Evolutionary conservation across 2,888 invertebrate genomes (phyloP).

Genomic region (Aproaerema taeniolella): DNA sequence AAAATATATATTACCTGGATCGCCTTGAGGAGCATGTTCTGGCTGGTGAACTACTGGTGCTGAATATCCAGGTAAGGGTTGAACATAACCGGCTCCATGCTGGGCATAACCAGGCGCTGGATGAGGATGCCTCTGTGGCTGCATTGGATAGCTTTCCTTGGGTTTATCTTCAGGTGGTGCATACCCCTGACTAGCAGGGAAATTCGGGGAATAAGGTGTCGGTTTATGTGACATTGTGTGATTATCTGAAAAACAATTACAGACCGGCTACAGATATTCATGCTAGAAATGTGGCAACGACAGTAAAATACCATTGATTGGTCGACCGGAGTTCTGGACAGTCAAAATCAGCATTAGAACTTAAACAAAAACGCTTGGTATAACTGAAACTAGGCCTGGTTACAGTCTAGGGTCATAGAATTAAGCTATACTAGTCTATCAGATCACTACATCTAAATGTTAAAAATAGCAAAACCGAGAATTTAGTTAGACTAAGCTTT

Average conservation of each 20-base stretch:
- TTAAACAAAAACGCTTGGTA: no score
- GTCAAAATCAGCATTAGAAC: no score
- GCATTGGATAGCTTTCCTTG: conserved; percentile 46
- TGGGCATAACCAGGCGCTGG: conserved; percentile 30
- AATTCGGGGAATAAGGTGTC: conserved; percentile 64
- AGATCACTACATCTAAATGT: no score
- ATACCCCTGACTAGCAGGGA: conserved; percentile 61
- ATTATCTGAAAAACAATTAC: conserved; percentile 16
- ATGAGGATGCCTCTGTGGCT: conserved; percentile 31
- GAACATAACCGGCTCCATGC: conserved; percentile 25
- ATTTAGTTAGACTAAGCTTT: no score
- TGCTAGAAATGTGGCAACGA: no score
- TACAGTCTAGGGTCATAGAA: no score
- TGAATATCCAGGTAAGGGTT: conserved; percentile 36
- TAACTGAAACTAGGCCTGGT: no score
- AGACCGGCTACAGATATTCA: no score
- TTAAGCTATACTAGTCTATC: no score
- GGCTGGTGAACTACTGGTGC: conserved; percentile 53
- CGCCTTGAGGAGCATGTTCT: conserved; percentile 22
- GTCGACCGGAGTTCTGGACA: no score
- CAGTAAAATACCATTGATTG: no score
- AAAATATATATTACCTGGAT: conserved; percentile 9
- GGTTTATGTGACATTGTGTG: conserved; percentile 68
- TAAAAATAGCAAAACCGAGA: no score
- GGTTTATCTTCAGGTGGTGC: conserved; percentile 42